Base-by-base conservation (phyloP, 2,113 vertebrate species). In the Eulemur macaco region DNA sequence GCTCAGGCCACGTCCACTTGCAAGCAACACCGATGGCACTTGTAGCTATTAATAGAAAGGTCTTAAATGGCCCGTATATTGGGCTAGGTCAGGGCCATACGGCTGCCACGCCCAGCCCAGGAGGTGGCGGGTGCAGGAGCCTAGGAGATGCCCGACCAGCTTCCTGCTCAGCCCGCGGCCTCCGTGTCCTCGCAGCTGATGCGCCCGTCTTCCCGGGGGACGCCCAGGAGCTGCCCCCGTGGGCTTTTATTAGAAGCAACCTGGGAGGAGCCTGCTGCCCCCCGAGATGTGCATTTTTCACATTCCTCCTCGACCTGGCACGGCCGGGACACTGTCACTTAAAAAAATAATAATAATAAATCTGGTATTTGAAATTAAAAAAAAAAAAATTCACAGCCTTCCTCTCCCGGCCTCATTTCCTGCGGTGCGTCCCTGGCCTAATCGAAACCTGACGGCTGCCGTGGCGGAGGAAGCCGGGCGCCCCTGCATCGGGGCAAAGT, bases 371-470 rank as follows among this genome's bases (percentile, higher is more conserved):
- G 96, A 98, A 98, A 98, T 97, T 94, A 93, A 98, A 97, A 95
- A 98, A 98, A 99, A 98, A 97, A 98, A 98, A 99, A 97, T 98
- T 98, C 97, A 89, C 96, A 96, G 97, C 96, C 97, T 98, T 97
- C 98, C 98, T 97, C 97, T 98, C 97, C 98, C 96, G 95, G 97
- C 94, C 96, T 98, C 98, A 97, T 97, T 98, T 98, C 98, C 98
- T 97, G 95, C 86, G 21, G 86, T 97, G 97, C 97, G 98, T 97
- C 98, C 98, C 98, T 96, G 98, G 97, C 98, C 97, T 98, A 96
- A 98, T 98, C 95, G 97, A 98, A 98, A 98, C 97, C 96, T 94
- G 97, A 96, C 97, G 96, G 96, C 96, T 92, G 96, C 95, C 73
- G 80, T 97, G 98, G 96, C 97, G 96, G 89, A 98, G 98, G 98